Evolutionary conservation across 2,888 invertebrate species (phyloP), one percentile per base, ranked within the genome.

Genomic region (Caenorhabditis sp.): DNA sequence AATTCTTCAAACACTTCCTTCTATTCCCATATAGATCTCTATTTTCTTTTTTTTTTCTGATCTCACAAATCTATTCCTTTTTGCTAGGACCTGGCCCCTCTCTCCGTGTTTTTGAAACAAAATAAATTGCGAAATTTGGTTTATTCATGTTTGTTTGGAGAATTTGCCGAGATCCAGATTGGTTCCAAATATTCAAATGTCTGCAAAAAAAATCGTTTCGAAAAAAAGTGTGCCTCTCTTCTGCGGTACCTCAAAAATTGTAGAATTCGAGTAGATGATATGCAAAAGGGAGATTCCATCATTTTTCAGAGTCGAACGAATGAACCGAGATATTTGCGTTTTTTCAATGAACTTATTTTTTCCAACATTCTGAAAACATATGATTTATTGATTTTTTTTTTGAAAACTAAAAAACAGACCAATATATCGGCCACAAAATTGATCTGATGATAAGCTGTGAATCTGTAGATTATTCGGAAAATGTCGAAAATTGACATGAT

Each of bases 201-300:
- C 43, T 43, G 43, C n/a, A 31, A 31, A 31, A 6, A 31, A 4
- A 4, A 43, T 43, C 14, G 17, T 10, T 17, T 12, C 17, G 17
- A 43, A 5, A 3, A 26, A 27, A 19, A 36, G 26, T n/a, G n/a
- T n/a, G n/a, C n/a, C n/a, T n/a, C n/a, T n/a, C n/a, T n/a, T n/a
- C n/a, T n/a, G n/a, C n/a, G n/a, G n/a, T 27, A 68, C 75, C 50
- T 79, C 73, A 57, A 79, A 81, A 24, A 75, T 62, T 1, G 78
- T 78, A 19, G 82, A 81, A 66, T 88, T 87, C 23, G 83, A 81
- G 55, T 81, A 77, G 36, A 87, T 76, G 36, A 87, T 69, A 36
- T 84, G 80, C 6, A 85, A 66, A 37, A 87, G 58, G 24, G 79
- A 67, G 21, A 86, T 76, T 26, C 86, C 87, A 61, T 88, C 87